These are phyloP conservation scores for Apis cerana DNA, from an alignment of 1,140 invertebrate genomes.

Conservation along the genomic window DNA sequence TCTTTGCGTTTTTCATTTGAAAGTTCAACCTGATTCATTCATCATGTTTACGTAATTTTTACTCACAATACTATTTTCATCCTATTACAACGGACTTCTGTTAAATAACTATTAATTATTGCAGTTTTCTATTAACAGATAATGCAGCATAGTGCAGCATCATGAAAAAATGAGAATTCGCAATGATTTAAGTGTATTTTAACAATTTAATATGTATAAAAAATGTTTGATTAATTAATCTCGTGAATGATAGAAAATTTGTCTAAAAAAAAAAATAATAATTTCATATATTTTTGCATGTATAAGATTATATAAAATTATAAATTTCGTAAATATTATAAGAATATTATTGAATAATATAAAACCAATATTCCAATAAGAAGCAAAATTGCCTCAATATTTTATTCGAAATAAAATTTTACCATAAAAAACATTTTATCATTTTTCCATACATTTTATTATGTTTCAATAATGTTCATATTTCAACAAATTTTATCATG, in stretches of 20 bases:
- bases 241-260: not conserved
- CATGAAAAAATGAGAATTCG: not conserved
- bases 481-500: not conserved
- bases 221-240: not conserved
- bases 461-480: not conserved
- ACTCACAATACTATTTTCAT: conserved; percentile 55
- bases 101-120: conserved; percentile 34
- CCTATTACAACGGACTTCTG: conserved; percentile 19
- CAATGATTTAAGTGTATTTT: conserved; percentile 30
- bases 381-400: not conserved
- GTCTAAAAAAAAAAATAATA: no score
- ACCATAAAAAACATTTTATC: no score
- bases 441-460: not conserved
- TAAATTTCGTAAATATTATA: not conserved
- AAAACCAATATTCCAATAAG: not conserved
- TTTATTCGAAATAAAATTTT: not conserved
- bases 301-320: no score
- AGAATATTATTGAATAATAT: not conserved
- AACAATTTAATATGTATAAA: not conserved
- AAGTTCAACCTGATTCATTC: conserved; percentile 52
- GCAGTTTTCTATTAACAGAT: not conserved
- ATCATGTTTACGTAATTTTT: conserved; percentile 51
- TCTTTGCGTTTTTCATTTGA: conserved; percentile 30
- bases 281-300: not conserved
- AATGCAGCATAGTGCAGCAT: no score